Evolutionary conservation across 2,113 vertebrate species (phyloP), one percentile per base, ranked within the genome.

Genomic region (Ctenomys sociabilis): DNA sequence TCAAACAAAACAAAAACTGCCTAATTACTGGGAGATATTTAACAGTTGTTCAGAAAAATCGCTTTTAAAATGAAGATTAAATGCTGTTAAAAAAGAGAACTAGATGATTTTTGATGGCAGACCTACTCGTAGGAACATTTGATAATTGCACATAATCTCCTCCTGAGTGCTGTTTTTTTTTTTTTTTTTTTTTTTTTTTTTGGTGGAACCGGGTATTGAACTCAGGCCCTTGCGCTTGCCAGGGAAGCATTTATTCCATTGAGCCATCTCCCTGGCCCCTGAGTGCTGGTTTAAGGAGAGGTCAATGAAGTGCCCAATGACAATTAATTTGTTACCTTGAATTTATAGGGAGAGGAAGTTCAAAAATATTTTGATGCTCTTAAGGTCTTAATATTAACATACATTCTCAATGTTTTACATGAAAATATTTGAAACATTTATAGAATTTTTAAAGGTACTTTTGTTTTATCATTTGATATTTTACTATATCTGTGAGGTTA

Each of bases 101-200:
- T 10, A 49, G 90, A 75, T 30, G 1, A 90, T 7, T 78, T 78
- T 66, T 52, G 40, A 68, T 28, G 21, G 1, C 1, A 63, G 68
- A 75, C 2, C 21, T 21, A 35, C 22, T 61, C 17, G 52, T 3
- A 19, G 94, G 12, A 82, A n/a, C 61, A 83, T 68, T 21, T 73
- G 35, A 22, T 5, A 66, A 37, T n/a, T 78, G 28, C 32, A 37
- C 0, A 0, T 61, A 61, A 14, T 2, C 4, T 77, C 5, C 28
- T 43, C 81, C 93, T 22, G 24, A 26, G 35, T 14, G 8, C 32
- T 82, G 40, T 35, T 61, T 17, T 73, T n/a, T n/a, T n/a, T n/a
- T n/a, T n/a, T n/a, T n/a, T n/a, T n/a, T n/a, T n/a, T n/a, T n/a
- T n/a, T n/a, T n/a, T n/a, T n/a, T n/a, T n/a, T n/a, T n/a, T n/a